Conservation (phyloP, 2,888 invertebrate species). For the Graphium colonna region DNA sequence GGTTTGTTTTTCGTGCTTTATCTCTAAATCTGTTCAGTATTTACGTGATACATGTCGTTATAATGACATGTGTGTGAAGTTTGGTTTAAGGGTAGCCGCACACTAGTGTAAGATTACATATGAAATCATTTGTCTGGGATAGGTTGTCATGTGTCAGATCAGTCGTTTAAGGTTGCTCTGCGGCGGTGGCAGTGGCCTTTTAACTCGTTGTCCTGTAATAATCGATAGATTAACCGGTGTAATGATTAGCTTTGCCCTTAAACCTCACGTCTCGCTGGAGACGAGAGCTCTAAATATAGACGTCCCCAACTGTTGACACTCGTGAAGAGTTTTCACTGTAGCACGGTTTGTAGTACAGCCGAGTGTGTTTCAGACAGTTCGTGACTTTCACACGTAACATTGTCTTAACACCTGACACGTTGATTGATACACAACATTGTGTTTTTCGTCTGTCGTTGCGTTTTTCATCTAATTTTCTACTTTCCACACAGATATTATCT, state of each 20-base stretch:
- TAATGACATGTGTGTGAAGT: too few relatives aligned
- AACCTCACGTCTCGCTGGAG: slow-evolving; percentile 50
- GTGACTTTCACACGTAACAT: slow-evolving; percentile 14
- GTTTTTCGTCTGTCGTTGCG: neutral
- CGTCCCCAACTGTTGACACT: slow-evolving; percentile 42
- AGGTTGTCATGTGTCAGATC: neutral
- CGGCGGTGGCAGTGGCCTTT: slow-evolving; percentile 48
- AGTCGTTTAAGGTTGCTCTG: slow-evolving; percentile 14
- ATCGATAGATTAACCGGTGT: slow-evolving; percentile 51
- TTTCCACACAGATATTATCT: neutral
- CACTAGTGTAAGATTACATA: too few relatives aligned
- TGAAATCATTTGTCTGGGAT: too few relatives aligned
- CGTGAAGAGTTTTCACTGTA: slow-evolving; percentile 2
- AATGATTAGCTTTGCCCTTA: slow-evolving; percentile 57
- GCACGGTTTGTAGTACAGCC: neutral
- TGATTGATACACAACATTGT: slow-evolving; percentile 10
- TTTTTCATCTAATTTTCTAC: neutral
- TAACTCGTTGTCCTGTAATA: slow-evolving; percentile 50
- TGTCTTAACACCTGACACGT: slow-evolving; percentile 11
- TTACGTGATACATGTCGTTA: neutral
- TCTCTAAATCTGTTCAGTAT: neutral
- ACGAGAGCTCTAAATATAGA: slow-evolving; percentile 65
- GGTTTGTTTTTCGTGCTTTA: neutral
- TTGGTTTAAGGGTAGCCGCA: too few relatives aligned
- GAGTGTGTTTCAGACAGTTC: slow-evolving; percentile 1